These are phyloP conservation scores for Megaceryle torquata DNA, from an alignment of 2,113 vertebrate species.

Conservation along the genomic window DNA sequence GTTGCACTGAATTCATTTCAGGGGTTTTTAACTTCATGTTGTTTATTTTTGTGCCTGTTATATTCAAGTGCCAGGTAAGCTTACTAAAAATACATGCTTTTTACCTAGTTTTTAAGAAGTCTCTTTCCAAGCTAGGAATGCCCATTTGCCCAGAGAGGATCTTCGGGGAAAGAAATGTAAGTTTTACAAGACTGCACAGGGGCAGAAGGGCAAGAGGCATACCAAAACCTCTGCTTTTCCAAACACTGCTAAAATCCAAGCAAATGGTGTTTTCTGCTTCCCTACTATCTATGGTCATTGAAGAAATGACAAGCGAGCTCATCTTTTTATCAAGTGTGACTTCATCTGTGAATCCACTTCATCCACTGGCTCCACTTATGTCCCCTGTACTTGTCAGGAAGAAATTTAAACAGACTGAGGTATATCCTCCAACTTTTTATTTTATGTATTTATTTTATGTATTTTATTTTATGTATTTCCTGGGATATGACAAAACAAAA, in stretches of 20 bases:
- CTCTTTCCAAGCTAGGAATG: background rate
- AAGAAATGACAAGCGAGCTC: background rate
- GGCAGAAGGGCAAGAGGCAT: background rate
- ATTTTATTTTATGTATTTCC: background rate
- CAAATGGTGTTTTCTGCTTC: constrained; percentile 21
- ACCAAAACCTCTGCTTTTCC: constrained; percentile 17
- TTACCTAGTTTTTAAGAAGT: background rate
- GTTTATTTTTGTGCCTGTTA: background rate
- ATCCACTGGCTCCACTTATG: background rate
- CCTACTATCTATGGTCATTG: background rate
- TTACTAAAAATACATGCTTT: background rate
- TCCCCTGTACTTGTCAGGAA: background rate
- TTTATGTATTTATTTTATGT: background rate
- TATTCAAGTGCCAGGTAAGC: background rate
- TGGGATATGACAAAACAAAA: background rate
- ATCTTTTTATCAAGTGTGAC: background rate
- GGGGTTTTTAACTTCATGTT: background rate
- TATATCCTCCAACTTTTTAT: background rate
- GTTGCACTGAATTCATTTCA: background rate
- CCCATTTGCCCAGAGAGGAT: background rate
- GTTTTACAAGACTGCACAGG: background rate
- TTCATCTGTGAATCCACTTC: background rate
- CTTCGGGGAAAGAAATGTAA: background rate
- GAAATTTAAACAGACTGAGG: background rate
- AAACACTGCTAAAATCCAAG: constrained; percentile 12